A percentile compares a stretch with the other conserved stretches of the same genome.
These are phyloP conservation scores for Pitangus sulphuratus DNA, from an alignment of 2,797 vertebrate species.

Conservation along the genomic window DNA sequence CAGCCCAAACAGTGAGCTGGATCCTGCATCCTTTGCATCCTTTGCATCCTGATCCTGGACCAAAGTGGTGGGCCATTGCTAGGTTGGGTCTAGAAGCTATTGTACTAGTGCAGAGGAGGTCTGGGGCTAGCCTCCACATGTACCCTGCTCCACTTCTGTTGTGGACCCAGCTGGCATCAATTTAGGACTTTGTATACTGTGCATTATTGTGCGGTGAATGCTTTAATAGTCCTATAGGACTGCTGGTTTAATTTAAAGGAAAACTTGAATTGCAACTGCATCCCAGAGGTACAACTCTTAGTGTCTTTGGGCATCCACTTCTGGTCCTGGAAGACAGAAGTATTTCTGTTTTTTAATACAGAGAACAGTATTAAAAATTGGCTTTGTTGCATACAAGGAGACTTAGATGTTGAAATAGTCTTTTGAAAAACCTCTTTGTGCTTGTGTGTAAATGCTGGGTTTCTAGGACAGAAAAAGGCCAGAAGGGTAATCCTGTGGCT, in stretches of 20 bases:
- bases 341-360: background rate
- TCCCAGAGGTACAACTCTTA: background rate
- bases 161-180: background rate
- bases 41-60: background rate
- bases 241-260: background rate
- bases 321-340: background rate
- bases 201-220: background rate
- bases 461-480: background rate
- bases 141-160: accelerated
- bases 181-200: background rate
- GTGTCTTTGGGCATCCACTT: slow-evolving; percentile 4
- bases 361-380: background rate
- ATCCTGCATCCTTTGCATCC: background rate
- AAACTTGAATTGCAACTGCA: background rate
- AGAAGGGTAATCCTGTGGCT: background rate
- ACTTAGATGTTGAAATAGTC: background rate
- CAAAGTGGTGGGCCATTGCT: accelerated
- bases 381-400: background rate
- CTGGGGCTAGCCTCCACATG: accelerated
- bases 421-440: background rate
- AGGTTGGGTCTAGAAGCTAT: background rate
- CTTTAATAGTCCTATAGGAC: background rate
- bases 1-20: background rate
- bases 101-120: accelerated
- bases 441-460: background rate